Base-by-base conservation (phyloP, 2,888 invertebrate species). In the Scaptomyza tumidula region DNA sequence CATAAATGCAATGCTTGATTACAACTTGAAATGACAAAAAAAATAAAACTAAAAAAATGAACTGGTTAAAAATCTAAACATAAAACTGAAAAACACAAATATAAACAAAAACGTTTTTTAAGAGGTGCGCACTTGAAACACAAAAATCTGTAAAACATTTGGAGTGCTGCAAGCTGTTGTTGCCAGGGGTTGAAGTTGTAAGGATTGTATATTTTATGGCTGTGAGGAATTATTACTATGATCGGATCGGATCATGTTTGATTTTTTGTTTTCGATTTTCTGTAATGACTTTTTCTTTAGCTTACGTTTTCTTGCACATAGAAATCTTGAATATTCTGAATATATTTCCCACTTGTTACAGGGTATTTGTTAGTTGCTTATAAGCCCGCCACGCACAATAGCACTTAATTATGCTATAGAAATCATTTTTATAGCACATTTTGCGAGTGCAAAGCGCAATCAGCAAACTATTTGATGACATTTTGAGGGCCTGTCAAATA, bases 381-480 rank as follows among this genome's bases (percentile, higher is more conserved):
- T 13, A 3, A 6, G 1, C 6, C 1, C 14, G 0, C 6, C 1
- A 3, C 3, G 10, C 4, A 29, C 43, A 7, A 44, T 35, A 9
- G 49, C 67, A 44, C 59, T 78, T 75, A 82, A 87, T 82, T 84
- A 86, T 68, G 48, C 39, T 54, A 33, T 45, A 46, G 62, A 58
- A 59, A 64, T 50, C 6, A 41, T 50, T 67, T 75, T 58, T 52
- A 71, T 59, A 62, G 49, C 55, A 45, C 58, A 59, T 56, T 46
- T 52, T 39, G 63, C 24, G 39, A 62, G 55, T 19, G 75, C 60
- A 69, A 61, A 44, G 70, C 70, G 68, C 78, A 75, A 75, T 79
- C 64, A 71, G 60, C 67, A 80, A 72, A 71, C 60, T 72, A 75
- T 84, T 87, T 70, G 82, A 86, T 82, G 76, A 79, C 88, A 85